Base-by-base conservation (phyloP, 2,888 invertebrate species). In the Lithophane leautieri region DNA sequence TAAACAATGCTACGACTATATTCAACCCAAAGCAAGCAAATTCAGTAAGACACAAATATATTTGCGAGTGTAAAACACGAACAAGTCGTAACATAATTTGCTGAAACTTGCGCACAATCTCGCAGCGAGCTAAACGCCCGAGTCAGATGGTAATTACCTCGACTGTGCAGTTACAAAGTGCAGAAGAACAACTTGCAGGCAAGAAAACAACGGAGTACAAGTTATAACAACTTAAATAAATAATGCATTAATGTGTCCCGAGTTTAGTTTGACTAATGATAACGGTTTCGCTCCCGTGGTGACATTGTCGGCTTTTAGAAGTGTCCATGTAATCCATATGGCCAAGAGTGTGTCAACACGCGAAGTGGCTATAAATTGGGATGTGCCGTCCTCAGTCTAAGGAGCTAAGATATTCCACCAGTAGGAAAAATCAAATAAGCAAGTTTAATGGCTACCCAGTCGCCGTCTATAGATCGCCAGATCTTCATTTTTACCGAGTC, bases 71-170 rank as follows among this genome's bases (percentile, higher is more conserved):
- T 69, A 78, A 73, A 73, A 70, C 67, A 52, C 40, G 63, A 76
- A 82, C 73, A 78, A 73, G 79, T 75, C 54, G 65, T 78, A 78
- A 86, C 75, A 83, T 80, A 80, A 86, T 84, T 84, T 71, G 58
- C 34, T 47, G 62, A 61, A 81, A 79, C 70, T 85, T 78, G 74
- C n/a, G 61, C 70, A 65, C 87, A 81, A 85, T 79, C 82, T 85
- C 79, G 70, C 70, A 61, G 63, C 74, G 73, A 70, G 70, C 69
- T 82, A 73, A 84, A 78, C 81, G 73, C 60, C 61, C 63, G 65
- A 84, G 73, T 75, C 76, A 63, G 67, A 8, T 76, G 70, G 79
- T 77, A 84, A 82, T 84, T 77, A 86, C 58, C 65, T 7, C 40
- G 12, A 40, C 62, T 25, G 47, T 16, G 8, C 28, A 19, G 28